phyloP scores from a whole-genome alignment of 2,888 invertebrate species.

The Ennomos quercinarius region DNA sequence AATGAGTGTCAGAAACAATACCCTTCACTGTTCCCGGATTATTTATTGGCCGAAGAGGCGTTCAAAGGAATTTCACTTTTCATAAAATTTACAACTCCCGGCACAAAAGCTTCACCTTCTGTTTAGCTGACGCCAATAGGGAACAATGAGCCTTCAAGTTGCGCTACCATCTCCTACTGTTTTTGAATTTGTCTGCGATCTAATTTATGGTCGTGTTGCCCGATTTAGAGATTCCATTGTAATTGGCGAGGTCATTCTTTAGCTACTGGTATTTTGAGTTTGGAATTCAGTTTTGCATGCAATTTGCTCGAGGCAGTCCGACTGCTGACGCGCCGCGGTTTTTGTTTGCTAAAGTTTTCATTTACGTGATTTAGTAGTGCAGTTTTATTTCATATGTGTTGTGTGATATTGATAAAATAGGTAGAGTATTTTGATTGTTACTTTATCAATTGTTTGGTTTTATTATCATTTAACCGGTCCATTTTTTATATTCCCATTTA shows the following conservation, averaged over 20 bases:
- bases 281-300: constrained; percentile 66
- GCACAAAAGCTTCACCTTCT: constrained; percentile 83
- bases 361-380: constrained; percentile 29
- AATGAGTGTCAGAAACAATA: constrained; percentile 82
- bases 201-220: constrained; percentile 75
- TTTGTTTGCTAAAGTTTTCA: constrained; percentile 28
- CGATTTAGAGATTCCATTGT: constrained; percentile 81
- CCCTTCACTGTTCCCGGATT: constrained; percentile 77
- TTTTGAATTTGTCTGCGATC: constrained; percentile 81
- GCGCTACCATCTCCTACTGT: constrained; percentile 84
- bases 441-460: not conserved
- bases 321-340: constrained; percentile 39
- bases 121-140: constrained; percentile 81
- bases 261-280: constrained; percentile 56
- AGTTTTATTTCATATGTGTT: constrained; percentile 13
- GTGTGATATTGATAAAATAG: constrained; percentile 3
- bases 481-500: not conserved
- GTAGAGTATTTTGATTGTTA: no score
- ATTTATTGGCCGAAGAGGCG: constrained; percentile 80
- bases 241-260: constrained; percentile 72
- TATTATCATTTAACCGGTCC: not conserved
- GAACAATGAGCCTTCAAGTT: constrained; percentile 81
- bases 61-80: constrained; percentile 86
- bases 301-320: constrained; percentile 56
- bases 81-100: constrained; percentile 83